Evolutionary conservation across 23 tunicate species (phyloP), one percentile per base, ranked within the genome.

Genomic region (Halocynthia roretzi): DNA sequence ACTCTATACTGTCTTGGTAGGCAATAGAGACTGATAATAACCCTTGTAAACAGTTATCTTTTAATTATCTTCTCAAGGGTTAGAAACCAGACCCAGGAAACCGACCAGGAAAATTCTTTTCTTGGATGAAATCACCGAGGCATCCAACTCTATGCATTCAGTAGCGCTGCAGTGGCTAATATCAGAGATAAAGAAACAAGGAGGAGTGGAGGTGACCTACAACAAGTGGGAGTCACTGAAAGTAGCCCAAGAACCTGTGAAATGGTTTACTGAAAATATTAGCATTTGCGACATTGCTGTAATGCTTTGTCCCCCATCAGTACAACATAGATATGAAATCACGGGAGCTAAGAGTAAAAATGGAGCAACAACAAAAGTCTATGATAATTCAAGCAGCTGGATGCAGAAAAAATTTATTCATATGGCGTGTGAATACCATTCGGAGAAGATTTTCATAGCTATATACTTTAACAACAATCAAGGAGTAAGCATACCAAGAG

Each of bases 131-230:
- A 74, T 54, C 14, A 54, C 18, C 65, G 56, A 74, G 48, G 9
- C 19, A 31, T 31, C 44, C 10, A 65, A 65, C 0, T 65, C 70
- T 5, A 9, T 65, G 19, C 70, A 54, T 54, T 74, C 78, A 48
- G n/a, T 50, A 2, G 78, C 78, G 8, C 56, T 53, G 14, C 78
- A 74, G 22, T 50, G 62, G 55, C 78, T 74, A 18, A 48, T 74
- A 14, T 74, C 55, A 8, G 78, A 74, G 56, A 74, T 74, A 62
- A 74, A 56, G 31, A 15, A 52, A 14, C 78, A 74, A 15, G 78
- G 56, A 17, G 64, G 5, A 8, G 64, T 54, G 10, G 56, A 74
- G 18, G 64, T 74, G 20, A 74, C 6, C 12, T 74, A 74, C 78
- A 74, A 53, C 21, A 54, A 54, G 5, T 74, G 78, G 78, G 78